Evolutionary conservation across 2,113 vertebrate genomes (phyloP).

Genomic region (Urocynchramus pylzowi): DNA sequence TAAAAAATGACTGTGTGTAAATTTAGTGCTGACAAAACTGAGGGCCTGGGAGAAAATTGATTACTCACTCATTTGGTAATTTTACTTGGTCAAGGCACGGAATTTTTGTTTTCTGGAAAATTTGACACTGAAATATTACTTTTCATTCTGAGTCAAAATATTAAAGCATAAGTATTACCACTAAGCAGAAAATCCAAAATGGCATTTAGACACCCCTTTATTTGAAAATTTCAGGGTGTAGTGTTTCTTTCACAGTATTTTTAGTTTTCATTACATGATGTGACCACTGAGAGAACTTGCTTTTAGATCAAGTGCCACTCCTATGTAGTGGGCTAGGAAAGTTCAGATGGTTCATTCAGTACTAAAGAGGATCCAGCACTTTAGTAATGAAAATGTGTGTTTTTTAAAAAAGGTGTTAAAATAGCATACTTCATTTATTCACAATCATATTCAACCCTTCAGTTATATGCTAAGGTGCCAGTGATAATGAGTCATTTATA

Average conservation of each 20-base stretch:
- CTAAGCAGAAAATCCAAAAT: neutral
- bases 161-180: neutral
- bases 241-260: neutral
- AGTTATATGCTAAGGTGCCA: neutral
- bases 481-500: neutral
- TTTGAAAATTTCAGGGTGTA: neutral
- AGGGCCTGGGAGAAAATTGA: constrained; percentile 16
- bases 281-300: neutral
- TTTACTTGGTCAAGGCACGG: neutral
- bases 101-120: constrained; percentile 3
- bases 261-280: neutral
- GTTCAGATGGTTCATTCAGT: neutral
- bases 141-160: neutral
- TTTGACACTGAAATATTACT: neutral
- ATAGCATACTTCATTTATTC: neutral
- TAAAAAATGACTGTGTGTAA: constrained; percentile 21
- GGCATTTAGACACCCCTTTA: neutral
- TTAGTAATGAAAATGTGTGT: neutral
- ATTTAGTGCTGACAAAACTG: constrained; percentile 48
- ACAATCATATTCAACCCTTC: neutral
- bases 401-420: neutral
- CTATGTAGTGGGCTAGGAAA: neutral
- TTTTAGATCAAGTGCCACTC: neutral
- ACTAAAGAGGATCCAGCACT: neutral
- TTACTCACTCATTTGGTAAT: constrained; percentile 5